These are phyloP conservation scores for Antheraea yamamai DNA, from an alignment of 2,888 invertebrate species.

Conservation along the genomic window DNA sequence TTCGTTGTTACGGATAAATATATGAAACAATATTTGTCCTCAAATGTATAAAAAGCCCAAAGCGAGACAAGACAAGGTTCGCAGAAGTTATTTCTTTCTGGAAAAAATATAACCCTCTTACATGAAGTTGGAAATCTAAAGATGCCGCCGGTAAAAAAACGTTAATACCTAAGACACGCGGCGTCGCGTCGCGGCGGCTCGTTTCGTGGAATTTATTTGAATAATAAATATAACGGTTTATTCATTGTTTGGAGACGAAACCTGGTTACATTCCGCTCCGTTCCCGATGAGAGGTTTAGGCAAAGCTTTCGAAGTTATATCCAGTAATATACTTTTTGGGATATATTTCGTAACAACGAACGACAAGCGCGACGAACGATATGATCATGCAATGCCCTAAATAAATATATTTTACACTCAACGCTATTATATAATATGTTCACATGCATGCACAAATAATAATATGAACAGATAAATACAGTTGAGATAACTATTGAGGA, in stretches of 20 bases:
- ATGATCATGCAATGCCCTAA: background rate
- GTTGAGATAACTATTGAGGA: background rate
- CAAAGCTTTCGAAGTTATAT: background rate
- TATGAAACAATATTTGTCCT: background rate
- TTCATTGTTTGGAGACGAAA: slow-evolving; percentile 16
- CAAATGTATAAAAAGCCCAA: slow-evolving; percentile 4
- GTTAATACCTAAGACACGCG: slow-evolving; percentile 9
- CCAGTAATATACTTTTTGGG: background rate
- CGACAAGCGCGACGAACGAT: background rate
- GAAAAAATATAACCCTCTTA: slow-evolving; percentile 3
- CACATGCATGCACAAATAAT: background rate
- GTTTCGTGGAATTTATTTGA: slow-evolving; percentile 20
- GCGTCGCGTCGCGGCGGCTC: background rate
- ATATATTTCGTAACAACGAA: background rate
- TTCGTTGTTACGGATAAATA: background rate
- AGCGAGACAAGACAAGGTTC: background rate
- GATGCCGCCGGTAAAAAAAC: slow-evolving; percentile 9
- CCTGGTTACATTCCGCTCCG: slow-evolving; percentile 2
- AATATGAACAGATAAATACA: background rate
- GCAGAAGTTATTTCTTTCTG: background rate
- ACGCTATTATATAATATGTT: background rate
- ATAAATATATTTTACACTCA: background rate
- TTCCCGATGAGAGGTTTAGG: background rate
- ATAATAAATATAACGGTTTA: slow-evolving; percentile 19
- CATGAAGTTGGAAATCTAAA: slow-evolving; percentile 3